Evolutionary conservation across 2,797 vertebrate genomes (phyloP).

Genomic region (Phoeniculus purpureus): DNA sequence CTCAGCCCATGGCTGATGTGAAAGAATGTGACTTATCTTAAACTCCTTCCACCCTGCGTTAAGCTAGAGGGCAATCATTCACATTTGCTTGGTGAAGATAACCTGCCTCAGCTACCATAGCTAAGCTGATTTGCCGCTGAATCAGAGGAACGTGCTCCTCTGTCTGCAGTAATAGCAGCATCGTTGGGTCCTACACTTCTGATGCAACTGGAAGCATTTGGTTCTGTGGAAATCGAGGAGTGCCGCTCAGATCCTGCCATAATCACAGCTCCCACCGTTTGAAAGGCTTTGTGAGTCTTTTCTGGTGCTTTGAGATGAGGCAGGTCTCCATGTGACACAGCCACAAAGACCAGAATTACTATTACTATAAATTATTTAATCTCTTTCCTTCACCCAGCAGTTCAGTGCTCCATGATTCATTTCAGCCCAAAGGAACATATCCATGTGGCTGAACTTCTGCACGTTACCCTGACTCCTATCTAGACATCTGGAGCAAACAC

Average conservation of each 20-base stretch:
- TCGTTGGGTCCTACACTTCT: neutral
- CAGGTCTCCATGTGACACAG: neutral
- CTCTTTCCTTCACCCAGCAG: neutral
- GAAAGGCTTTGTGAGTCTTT: neutral
- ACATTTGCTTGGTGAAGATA: neutral
- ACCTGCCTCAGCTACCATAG: constrained; percentile 2
- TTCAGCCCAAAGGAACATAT: neutral
- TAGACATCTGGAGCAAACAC: neutral
- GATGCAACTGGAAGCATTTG: neutral
- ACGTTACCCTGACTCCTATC: constrained; percentile 30
- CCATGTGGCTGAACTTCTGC: neutral
- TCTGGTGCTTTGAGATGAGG: constrained; percentile 4
- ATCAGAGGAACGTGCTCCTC: constrained; percentile 10
- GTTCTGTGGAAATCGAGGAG: neutral
- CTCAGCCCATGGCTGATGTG: neutral
- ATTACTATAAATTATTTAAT: constrained; percentile 49
- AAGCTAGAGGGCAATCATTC: constrained; percentile 19
- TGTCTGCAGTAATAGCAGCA: neutral
- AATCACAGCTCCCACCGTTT: neutral
- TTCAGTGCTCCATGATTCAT: constrained; percentile 41
- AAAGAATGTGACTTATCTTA: constrained; percentile 15
- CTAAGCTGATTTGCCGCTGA: neutral
- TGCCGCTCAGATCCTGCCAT: neutral
- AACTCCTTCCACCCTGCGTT: neutral
- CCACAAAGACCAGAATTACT: constrained; percentile 8